Evolutionary conservation across 1,140 invertebrate genomes (phyloP).

Genomic region (Pseudobourletiella spinata): DNA sequence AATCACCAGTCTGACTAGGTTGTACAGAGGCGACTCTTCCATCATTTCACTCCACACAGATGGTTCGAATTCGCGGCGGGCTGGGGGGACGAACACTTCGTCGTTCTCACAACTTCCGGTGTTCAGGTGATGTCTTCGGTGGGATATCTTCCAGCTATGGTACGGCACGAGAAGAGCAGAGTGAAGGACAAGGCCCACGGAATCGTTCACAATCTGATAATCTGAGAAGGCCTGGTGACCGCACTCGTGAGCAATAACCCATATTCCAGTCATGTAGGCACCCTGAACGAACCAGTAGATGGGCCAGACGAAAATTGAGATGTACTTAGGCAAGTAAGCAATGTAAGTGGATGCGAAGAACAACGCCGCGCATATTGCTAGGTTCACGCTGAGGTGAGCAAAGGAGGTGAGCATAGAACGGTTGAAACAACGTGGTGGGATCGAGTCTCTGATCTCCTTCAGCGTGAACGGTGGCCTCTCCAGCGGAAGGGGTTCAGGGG

Average conservation of each 20-base stretch:
- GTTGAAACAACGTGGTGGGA: not conserved
- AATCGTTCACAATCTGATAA: not conserved
- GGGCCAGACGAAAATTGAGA: not conserved
- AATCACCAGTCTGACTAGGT: not conserved
- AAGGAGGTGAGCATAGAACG: not conserved
- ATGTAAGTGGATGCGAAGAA: not conserved
- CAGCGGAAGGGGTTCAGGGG: not conserved
- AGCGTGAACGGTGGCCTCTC: conserved; percentile 4
- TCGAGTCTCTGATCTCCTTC: conserved; percentile 4
- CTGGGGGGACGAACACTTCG: conserved; percentile 6
- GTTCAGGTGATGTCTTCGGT: conserved; percentile 3
- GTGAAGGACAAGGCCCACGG: conserved; percentile 2
- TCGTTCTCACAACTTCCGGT: conserved; percentile 10
- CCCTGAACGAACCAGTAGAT: conserved; percentile 11
- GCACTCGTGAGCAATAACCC: conserved; percentile 9
- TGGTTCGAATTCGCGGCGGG: not conserved
- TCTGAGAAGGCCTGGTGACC: conserved; percentile 1
- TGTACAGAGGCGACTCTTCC: conserved; percentile 10
- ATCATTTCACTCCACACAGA: conserved; percentile 3
- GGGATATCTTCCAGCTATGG: conserved; percentile 3
- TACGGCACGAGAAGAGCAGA: conserved; percentile 6
- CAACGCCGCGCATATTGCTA: not conserved
- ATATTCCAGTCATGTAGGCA: conserved; percentile 2
- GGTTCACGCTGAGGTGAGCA: not conserved
- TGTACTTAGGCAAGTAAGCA: not conserved